A percentile compares a stretch with the other conserved stretches of the same genome.
Evolutionary conservation across 2,113 vertebrate species (phyloP).

Genomic region (Rana temporaria): DNA sequence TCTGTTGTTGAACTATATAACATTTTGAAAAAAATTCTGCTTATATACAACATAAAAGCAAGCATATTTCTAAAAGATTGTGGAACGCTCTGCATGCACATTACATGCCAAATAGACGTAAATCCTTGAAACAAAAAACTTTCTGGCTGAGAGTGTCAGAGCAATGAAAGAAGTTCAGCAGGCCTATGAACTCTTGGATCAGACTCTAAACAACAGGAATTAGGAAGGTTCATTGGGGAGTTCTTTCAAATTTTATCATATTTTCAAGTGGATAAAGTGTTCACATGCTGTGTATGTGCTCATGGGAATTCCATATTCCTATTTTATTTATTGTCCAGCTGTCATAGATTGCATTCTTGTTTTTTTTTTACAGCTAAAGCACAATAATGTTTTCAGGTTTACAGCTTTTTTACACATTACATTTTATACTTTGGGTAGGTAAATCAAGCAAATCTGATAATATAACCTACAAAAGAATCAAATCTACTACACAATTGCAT

Average conservation of each 20-base stretch:
- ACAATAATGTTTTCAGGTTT: neutral
- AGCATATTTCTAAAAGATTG: slow-evolving; percentile 19
- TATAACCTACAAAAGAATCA: no score
- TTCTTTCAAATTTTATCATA: slow-evolving; percentile 46
- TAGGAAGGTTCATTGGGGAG: slow-evolving; percentile 17
- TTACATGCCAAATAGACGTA: slow-evolving; percentile 35
- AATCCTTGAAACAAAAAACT: slow-evolving; percentile 43
- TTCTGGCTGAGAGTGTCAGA: slow-evolving; percentile 29
- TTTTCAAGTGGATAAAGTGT: slow-evolving; percentile 34
- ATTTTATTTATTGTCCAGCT: neutral
- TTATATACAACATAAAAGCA: slow-evolving; percentile 12
- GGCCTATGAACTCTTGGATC: slow-evolving; percentile 11
- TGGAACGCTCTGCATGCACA: neutral
- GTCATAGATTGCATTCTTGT: neutral
- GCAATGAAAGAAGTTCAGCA: slow-evolving; percentile 34
- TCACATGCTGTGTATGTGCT: slow-evolving; percentile 26
- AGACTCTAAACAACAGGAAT: slow-evolving; percentile 40
- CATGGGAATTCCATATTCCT: slow-evolving; percentile 6
- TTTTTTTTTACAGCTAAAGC: neutral
- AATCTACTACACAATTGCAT: no score
- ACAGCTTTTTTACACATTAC: no score
- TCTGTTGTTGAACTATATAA: slow-evolving; percentile 8
- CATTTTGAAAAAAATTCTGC: neutral
- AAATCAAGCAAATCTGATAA: no score
- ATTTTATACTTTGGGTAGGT: no score